phyloP scores from a whole-genome alignment of 1,140 invertebrate species.

The Drosophila serrata region DNA sequence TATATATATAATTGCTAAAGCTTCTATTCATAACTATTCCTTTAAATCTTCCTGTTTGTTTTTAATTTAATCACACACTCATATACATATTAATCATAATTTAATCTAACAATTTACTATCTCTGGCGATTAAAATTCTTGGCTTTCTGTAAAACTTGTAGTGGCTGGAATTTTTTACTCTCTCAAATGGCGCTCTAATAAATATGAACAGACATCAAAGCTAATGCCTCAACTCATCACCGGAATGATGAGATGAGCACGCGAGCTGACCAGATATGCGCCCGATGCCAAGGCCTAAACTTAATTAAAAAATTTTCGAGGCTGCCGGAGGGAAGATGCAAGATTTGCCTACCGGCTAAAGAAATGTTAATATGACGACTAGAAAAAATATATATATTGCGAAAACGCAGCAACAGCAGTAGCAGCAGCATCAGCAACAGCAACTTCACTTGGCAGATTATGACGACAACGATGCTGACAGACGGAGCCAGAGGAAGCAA shows the following conservation, averaged over 20 bases:
- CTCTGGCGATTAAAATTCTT: conserved; percentile 21
- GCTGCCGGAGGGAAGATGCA: conserved; percentile 35
- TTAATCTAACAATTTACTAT: not conserved
- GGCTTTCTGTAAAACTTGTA: conserved; percentile 7
- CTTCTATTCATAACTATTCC: too few species aligned
- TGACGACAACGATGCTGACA: conserved; percentile 57
- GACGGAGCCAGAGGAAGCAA: conserved; percentile 34
- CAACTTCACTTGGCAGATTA: conserved; percentile 40
- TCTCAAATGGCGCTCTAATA: conserved; percentile 76
- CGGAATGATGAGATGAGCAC: conserved; percentile 66
- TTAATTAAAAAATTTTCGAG: conserved; percentile 70
- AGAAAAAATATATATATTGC: conserved; percentile 24
- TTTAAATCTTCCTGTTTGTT: not conserved
- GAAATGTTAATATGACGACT: conserved; percentile 56
- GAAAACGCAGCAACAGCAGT: conserved; percentile 29
- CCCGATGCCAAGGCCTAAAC: conserved; percentile 66
- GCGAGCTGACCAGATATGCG: conserved; percentile 51
- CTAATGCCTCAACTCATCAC: conserved; percentile 81
- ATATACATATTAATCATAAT: not conserved
- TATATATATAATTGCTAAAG: too few species aligned
- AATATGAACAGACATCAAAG: conserved; percentile 80
- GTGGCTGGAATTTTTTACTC: conserved; percentile 55
- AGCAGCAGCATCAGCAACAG: conserved; percentile 12
- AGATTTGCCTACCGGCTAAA: conserved; percentile 66
- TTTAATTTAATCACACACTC: not conserved